Evolutionary conservation across 2,113 vertebrate genomes (phyloP), one percentile per base, ranked within the genome.

Genomic region (Chaetodon auriga): DNA sequence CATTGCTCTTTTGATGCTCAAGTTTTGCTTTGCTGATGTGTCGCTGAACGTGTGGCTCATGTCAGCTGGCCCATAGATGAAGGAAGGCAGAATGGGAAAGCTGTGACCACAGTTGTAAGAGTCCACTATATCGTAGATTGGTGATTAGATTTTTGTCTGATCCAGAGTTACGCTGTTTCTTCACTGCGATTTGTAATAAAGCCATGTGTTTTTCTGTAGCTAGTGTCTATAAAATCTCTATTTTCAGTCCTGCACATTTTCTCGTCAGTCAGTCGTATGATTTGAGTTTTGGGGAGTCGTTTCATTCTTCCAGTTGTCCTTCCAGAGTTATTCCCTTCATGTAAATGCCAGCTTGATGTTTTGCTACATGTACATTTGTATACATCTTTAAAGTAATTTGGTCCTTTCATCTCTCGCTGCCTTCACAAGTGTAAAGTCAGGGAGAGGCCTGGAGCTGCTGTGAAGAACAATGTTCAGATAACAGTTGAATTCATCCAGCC

Each of bases 201-300:
- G 61, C 58, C 7, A 64, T 87, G 84, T 94, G 90, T 94, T 89
- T 95, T 94, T 94, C 72, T 92, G 91, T 69, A 81, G 74, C 43
- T 82, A 54, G 77, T 57, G 68, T 88, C 80, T 86, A 78, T 61
- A 88, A 88, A 84, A 82, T 73, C 30, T 86, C 66, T 89, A 74
- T 89, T 82, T 89, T 91, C 60, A 80, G 70, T 45, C 54, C 21
- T n/a, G 58, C 53, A 68, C 49, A 68, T 71, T 23, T 46, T 72
- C 60, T 30, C 55, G 25, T 53, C 3, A 64, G 38, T 53, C 3
- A 64, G 43, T 80, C 82, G 46, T 55, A 58, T 30, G 30, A 30
- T 30, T 30, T 30, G 30, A 3, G 43, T 12, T 16, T 41, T 23
- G 7, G 30, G 15, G 23, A 7, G 3, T 48, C 19, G n/a, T 10